Evolutionary conservation across 1,140 invertebrate species (phyloP), one percentile per base, ranked within the genome.

Genomic region (Bombyx mandarina): DNA sequence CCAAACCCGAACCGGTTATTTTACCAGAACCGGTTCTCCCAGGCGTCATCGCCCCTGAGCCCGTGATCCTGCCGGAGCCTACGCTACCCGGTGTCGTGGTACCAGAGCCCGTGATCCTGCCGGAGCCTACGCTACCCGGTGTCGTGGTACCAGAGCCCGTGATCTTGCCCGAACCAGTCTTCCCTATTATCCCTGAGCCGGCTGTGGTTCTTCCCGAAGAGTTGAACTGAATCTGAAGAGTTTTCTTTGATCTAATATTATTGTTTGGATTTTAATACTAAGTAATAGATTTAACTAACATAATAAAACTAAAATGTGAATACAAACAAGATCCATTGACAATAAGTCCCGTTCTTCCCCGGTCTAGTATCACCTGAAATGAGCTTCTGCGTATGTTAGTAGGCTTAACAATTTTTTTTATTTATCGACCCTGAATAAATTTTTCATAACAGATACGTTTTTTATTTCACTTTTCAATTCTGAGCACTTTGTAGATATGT

Each of bases 1-100:
- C 12, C 54, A 43, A 44, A 54, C 63, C 63, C 42, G 60, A 59
- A 9, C 56, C 59, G n/a, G 60, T 63, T 2, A 62, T 61, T 1
- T 47, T 69, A 3, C 69, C 69, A 8, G 49, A 58, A 18, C 59
- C 69, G 5, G 46, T 54, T 3, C 42, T 56, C n/a, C 66, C 66
- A 10, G 63, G 63, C 9, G 56, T 62, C 6, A 48, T 60, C 22
- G 45, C 62, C 8, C 61, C 60, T 18, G 57, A 52, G 6, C 64
- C 64, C n/a, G 58, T 57, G 6, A 56, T 56, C 0, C 45, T 63
- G 18, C 61, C 62, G 10, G 54, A 57, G 9, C 47, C 56, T 2
- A 42, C 43, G 8, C 3, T 47, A 4, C 61, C 64, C 6, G 64
- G 56, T 12, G 45, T 66, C 8, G 42, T 49, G 3, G 9, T 60